These are phyloP conservation scores for Sphaeramia orbicularis DNA, from an alignment of 2,797 vertebrate genomes.

Conservation along the genomic window DNA sequence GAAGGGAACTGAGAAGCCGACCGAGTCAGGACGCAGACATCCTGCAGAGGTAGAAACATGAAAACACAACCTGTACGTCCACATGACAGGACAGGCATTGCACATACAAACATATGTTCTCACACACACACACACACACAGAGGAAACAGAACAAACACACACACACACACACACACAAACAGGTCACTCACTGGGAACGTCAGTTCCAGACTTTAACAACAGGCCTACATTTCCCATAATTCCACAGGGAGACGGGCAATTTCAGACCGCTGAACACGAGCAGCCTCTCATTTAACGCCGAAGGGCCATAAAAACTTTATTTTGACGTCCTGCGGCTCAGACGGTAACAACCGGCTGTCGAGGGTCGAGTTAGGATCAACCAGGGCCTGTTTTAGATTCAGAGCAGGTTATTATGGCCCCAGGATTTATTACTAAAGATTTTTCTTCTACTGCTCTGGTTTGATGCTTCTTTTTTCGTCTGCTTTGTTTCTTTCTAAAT, in stretches of 20 bases:
- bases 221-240: slow-evolving; percentile 63
- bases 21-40: slow-evolving; percentile 73
- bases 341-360: slow-evolving; percentile 9
- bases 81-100: slow-evolving; percentile 27
- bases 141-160: slow-evolving; percentile 5
- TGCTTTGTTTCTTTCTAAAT: no score
- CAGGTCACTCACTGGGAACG: slow-evolving; percentile 25
- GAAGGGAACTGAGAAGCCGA: slow-evolving; percentile 59
- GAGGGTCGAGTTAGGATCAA: slow-evolving; percentile 18
- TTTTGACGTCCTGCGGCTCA: slow-evolving; percentile 31
- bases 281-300: slow-evolving; percentile 26
- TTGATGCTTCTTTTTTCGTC: no score
- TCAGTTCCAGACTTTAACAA: slow-evolving; percentile 40
- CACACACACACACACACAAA: slow-evolving; percentile 20
- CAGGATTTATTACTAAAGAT: no score
- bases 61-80: no score
- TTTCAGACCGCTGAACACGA: background rate
- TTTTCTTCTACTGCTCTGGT: no score
- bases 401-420: no score
- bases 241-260: slow-evolving; percentile 34
- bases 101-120: slow-evolving; percentile 9
- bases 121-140: no score
- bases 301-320: slow-evolving; percentile 13
- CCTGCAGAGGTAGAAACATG: slow-evolving; percentile 48
- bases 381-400: slow-evolving; percentile 15